A percentile compares a stretch with the other conserved stretches of the same genome.
phyloP scores from a whole-genome alignment of 2,113 vertebrate species.

The Bubo scandiacus region DNA sequence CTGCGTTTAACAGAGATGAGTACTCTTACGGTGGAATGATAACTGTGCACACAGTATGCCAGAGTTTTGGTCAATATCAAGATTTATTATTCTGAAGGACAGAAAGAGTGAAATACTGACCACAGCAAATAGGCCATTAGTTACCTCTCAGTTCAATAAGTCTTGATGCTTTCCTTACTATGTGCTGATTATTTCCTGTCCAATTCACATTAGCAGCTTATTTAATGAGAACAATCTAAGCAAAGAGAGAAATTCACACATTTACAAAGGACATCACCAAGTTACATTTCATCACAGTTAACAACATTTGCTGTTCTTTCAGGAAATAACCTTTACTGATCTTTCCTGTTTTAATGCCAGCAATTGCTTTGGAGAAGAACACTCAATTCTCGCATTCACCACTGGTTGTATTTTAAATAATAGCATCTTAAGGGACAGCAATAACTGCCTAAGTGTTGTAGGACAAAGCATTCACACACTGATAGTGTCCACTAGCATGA shows the following conservation, averaged over 20 bases:
- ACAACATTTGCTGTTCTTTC: slow-evolving; percentile 44
- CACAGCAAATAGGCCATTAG: slow-evolving; percentile 39
- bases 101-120: slow-evolving; percentile 50
- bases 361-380: slow-evolving; percentile 41
- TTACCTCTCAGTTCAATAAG: slow-evolving; percentile 48
- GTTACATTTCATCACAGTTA: slow-evolving; percentile 56
- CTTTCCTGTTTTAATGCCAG: slow-evolving; percentile 50
- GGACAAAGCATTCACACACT: slow-evolving; percentile 21
- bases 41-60: background rate
- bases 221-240: slow-evolving; percentile 59
- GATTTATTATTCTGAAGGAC: slow-evolving; percentile 31
- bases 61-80: slow-evolving; percentile 42
- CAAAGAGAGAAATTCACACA: slow-evolving; percentile 40
- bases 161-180: slow-evolving; percentile 42
- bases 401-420: slow-evolving; percentile 36
- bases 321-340: slow-evolving; percentile 60
- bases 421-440: slow-evolving; percentile 38
- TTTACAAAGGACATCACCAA: slow-evolving; percentile 33
- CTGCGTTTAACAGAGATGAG: background rate
- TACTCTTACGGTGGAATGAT: background rate
- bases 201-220: slow-evolving; percentile 57
- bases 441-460: slow-evolving; percentile 19
- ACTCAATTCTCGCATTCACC: background rate
- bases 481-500: background rate
- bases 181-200: slow-evolving; percentile 54